Conservation (phyloP, 2,113 vertebrate species). For the Epinephelus lanceolatus region DNA sequence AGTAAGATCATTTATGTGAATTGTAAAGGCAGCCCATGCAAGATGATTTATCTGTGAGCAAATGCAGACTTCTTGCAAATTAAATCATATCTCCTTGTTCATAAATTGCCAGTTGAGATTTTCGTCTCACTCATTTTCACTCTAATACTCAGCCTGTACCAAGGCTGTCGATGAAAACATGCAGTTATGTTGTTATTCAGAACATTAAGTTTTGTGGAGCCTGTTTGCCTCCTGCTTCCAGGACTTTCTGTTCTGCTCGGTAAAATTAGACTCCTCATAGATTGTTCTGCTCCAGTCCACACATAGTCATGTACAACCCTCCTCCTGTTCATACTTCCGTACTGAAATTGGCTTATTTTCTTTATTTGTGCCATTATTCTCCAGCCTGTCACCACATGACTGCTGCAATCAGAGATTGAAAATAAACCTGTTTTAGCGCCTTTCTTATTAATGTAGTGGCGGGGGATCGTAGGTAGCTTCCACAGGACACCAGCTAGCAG, state of each 20-base stretch:
- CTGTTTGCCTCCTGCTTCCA: conserved; percentile 30
- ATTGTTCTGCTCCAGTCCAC: conserved; percentile 44
- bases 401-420: conserved; percentile 41
- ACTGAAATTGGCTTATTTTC: conserved; percentile 39
- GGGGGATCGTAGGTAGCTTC: not conserved
- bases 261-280: conserved; percentile 61
- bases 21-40: conserved; percentile 19
- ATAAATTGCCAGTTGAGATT: conserved; percentile 25
- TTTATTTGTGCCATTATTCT: conserved; percentile 49
- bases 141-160: not conserved
- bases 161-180: not conserved
- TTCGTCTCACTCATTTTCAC: conserved; percentile 11
- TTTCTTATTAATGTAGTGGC: not conserved
- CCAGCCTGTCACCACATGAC: conserved; percentile 35
- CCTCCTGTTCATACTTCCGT: not conserved
- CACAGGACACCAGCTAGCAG: not conserved
- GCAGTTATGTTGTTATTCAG: conserved; percentile 37
- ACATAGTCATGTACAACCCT: conserved; percentile 29
- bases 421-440: conserved; percentile 11
- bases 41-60: conserved; percentile 12
- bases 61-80: conserved; percentile 11
- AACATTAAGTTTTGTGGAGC: conserved; percentile 53
- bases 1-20: not conserved
- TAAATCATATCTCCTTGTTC: conserved; percentile 14
- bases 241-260: conserved; percentile 47